Evolutionary conservation across 2,797 vertebrate genomes (phyloP).

Genomic region (Rhinichthys osculus): DNA sequence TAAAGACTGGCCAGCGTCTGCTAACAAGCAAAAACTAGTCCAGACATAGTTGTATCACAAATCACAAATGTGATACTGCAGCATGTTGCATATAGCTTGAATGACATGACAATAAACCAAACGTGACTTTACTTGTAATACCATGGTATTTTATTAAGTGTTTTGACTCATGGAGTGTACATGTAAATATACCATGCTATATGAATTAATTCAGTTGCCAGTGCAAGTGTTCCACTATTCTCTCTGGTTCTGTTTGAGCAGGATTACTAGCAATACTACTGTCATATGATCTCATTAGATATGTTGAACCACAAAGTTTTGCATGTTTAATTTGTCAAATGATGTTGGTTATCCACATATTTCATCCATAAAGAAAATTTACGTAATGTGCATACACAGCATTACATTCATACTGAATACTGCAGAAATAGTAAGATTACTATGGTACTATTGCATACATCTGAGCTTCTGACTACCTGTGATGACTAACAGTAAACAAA

Average conservation of each 20-base stretch:
- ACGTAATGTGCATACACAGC: neutral
- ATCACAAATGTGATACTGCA: neutral
- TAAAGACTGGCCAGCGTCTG: neutral
- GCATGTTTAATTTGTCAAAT: neutral
- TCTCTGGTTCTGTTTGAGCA: slow-evolving; percentile 3
- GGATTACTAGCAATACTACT: neutral
- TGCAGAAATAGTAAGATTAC: neutral
- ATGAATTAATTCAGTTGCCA: neutral
- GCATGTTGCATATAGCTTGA: neutral
- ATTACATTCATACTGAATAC: neutral
- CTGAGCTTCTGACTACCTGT: slow-evolving; percentile 7
- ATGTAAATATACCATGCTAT: neutral
- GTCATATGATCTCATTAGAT: neutral
- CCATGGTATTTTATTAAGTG: neutral
- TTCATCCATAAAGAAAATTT: neutral
- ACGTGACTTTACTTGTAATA: neutral
- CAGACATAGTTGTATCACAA: neutral
- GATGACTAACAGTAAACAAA: neutral
- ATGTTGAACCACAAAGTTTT: neutral
- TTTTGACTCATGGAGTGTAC: neutral
- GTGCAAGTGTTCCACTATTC: neutral
- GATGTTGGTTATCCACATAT: neutral
- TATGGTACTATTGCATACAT: neutral
- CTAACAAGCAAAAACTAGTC: neutral
- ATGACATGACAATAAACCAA: neutral